A percentile compares a stretch with the other conserved stretches of the same genome.
phyloP scores from a whole-genome alignment of 2,888 invertebrate species.

The Siphlonurus alternatus region DNA sequence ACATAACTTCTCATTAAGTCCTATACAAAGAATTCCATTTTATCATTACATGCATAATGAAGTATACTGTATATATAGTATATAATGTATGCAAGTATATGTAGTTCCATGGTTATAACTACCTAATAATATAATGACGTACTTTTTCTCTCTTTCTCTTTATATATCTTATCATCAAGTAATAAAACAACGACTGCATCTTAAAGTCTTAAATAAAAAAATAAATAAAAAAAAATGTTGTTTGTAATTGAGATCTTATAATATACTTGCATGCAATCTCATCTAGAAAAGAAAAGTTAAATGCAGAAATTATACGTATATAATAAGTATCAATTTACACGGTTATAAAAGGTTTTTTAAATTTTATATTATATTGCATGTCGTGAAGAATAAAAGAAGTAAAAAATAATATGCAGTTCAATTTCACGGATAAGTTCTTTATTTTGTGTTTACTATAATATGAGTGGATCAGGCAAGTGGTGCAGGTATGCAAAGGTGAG shows the following conservation, averaged over 20 bases:
- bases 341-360: neutral
- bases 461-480: neutral
- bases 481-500: neutral
- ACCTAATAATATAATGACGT: too few relatives aligned
- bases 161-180: too few relatives aligned
- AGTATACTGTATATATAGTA: too few relatives aligned
- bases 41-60: too few relatives aligned
- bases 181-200: neutral
- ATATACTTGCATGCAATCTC: too few relatives aligned
- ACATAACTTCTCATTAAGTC: too few relatives aligned
- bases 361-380: too few relatives aligned
- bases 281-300: neutral
- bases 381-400: neutral
- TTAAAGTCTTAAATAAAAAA: too few relatives aligned
- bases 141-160: too few relatives aligned
- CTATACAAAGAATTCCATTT: too few relatives aligned
- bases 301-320: neutral
- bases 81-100: too few relatives aligned
- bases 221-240: neutral
- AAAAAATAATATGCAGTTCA: neutral
- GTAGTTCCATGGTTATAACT: too few relatives aligned
- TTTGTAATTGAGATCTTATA: neutral
- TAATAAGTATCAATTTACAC: neutral
- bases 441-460: neutral
- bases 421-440: neutral